Conservation (phyloP, 2,797 vertebrate genomes). For the Platalea minor region DNA sequence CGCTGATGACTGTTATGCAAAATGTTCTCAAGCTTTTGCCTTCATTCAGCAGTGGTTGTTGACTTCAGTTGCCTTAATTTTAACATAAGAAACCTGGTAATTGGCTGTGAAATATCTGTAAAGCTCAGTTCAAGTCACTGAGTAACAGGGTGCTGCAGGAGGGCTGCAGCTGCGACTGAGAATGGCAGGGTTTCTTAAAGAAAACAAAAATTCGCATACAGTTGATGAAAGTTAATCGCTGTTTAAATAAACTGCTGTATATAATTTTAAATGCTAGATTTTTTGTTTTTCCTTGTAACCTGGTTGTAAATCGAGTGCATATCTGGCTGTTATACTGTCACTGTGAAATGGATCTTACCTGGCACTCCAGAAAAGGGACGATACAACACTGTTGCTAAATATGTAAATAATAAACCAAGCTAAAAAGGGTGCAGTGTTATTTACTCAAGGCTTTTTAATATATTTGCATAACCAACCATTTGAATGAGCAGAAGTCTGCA, state of each 20-base stretch:
- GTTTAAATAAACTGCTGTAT: conserved; percentile 36
- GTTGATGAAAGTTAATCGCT: conserved; percentile 20
- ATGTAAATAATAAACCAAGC: conserved; percentile 35
- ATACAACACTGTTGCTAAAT: not conserved
- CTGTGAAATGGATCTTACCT: not conserved
- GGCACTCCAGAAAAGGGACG: not conserved
- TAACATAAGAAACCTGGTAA: conserved; percentile 12
- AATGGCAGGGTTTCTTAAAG: not conserved
- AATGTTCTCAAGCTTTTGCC: conserved; percentile 45
- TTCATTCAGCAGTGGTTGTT: conserved; percentile 34
- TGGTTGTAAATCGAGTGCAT: not conserved
- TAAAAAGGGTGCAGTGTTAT: conserved; percentile 26
- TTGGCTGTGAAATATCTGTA: not conserved
- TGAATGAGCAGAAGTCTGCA: conserved; percentile 37
- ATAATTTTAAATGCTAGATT: not conserved
- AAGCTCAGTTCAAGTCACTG: not conserved
- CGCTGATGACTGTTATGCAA: conserved; percentile 37
- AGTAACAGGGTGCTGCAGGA: not conserved
- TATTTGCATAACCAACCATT: conserved; percentile 48
- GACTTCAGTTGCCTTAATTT: conserved; percentile 39
- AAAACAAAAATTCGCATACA: conserved; percentile 25
- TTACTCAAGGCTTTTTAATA: conserved; percentile 24
- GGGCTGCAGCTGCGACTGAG: not conserved
- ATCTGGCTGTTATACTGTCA: not conserved
- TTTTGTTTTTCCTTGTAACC: not conserved